phyloP scores from a whole-genome alignment of 2,888 invertebrate genomes.

The Fabriciana adippe region DNA sequence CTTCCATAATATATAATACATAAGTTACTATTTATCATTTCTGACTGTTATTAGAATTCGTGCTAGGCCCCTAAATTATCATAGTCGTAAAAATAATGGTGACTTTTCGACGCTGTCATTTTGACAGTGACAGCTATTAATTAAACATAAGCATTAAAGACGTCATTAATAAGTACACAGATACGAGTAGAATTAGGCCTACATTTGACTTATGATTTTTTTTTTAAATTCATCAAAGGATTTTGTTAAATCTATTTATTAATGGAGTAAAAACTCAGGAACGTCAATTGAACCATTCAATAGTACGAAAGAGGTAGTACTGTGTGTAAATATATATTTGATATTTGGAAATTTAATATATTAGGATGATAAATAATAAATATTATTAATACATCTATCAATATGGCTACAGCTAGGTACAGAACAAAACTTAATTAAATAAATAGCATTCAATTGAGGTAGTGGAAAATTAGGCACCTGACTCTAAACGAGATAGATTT shows the following conservation, averaged over 20 bases:
- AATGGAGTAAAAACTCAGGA: constrained; percentile 36
- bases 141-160: neutral
- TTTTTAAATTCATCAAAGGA: neutral
- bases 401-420: constrained; percentile 29
- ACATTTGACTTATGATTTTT: neutral
- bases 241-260: constrained; percentile 15
- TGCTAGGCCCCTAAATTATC: too few species aligned
- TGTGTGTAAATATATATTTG: constrained; percentile 12
- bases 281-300: constrained; percentile 31
- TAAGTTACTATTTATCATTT: too few species aligned
- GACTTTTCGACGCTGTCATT: too few species aligned
- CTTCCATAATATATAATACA: too few species aligned
- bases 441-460: constrained; percentile 46
- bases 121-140: too few species aligned
- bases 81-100: too few species aligned
- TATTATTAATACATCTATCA: constrained; percentile 20
- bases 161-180: constrained; percentile 2
- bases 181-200: constrained; percentile 14
- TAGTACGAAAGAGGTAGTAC: constrained; percentile 35
- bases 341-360: constrained; percentile 14
- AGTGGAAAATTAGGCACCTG: constrained; percentile 39
- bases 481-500: constrained; percentile 20
- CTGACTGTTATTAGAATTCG: too few species aligned
- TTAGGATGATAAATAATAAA: constrained; percentile 8
- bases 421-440: constrained; percentile 34